Evolutionary conservation across 2,797 vertebrate genomes (phyloP), one percentile per base, ranked within the genome.

Genomic region (Cynopterus sphinx): DNA sequence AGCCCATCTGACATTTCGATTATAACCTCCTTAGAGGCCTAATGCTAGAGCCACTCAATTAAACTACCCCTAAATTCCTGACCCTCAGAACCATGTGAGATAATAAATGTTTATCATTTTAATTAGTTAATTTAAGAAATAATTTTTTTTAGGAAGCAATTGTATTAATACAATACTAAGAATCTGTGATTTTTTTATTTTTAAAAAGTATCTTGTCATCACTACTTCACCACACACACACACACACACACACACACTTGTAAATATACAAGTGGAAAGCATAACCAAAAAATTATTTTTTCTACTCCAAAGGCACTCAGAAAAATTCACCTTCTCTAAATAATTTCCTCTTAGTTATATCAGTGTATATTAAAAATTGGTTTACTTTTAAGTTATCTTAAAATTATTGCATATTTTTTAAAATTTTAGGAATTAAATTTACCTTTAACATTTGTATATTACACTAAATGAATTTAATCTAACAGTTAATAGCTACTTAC

Each of bases 321-420:
- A 85, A 94, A 74, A 91, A 67, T 43, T 73, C 59, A 85, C 0
- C 21, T n/a, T 78, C 43, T 88, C 41, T 81, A 67, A 87, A 51
- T 74, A 73, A 78, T 43, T 75, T 36, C 17, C 4, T 59, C 70
- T 39, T 26, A 41, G 26, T 68, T 90, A 43, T 71, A 84, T 89
- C 28, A 55, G 6, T 91, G 3, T 2, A 63, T 41, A 71, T 73
- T 92, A 87, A 90, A 86, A 68, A 43, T 24, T 81, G 13, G 28
- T 63, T 5, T 36, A 65, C 28, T 68, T 71, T 82, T 82, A 94
- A 83, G 31, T 1, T 61, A 71, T 36, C 26, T 74, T 55, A 55
- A 90, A 91, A 79, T 70, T 33, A 78, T 53, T 53, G 0, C 9
- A 81, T n/a, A 3, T 57, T 36, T 9, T 68, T 33, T 67, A 49